Conservation (phyloP, 2,113 vertebrate species). For the Thunnus thynnus region DNA sequence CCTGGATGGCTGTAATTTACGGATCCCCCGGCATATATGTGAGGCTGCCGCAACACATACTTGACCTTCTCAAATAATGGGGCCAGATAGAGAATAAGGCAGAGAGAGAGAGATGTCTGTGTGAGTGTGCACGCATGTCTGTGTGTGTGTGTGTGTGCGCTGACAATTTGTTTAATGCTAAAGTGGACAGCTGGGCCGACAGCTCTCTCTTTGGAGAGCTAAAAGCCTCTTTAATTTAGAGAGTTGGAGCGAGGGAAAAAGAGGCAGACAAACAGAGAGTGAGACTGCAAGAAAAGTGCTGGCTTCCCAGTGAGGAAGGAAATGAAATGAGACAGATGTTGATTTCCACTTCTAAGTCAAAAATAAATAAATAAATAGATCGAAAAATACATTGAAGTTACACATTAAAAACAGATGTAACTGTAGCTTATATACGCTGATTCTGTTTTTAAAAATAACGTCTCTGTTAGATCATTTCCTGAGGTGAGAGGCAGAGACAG, state of each 20-base stretch:
- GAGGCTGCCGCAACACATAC: conserved; percentile 65
- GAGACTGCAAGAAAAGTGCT: conserved; percentile 28
- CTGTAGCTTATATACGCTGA: background rate
- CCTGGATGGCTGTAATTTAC: conserved; percentile 74
- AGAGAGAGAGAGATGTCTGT: conserved; percentile 28
- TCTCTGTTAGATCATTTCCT: background rate
- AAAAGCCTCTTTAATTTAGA: conserved; percentile 79
- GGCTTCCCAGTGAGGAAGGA: conserved; percentile 28
- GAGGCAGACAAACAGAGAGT: conserved; percentile 42
- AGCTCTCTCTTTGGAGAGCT: conserved; percentile 74
- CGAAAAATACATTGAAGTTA: conserved; percentile 2
- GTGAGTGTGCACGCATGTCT: conserved; percentile 8
- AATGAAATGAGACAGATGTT: conserved; percentile 60
- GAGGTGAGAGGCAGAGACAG: background rate
- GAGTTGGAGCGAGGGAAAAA: conserved; percentile 49
- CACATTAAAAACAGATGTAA: conserved; percentile 34
- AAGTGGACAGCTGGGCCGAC: conserved; percentile 79
- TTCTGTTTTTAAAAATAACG: background rate
- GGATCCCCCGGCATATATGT: conserved; percentile 63
- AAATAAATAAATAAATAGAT: conserved; percentile 16
- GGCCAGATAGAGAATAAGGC: conserved; percentile 38
- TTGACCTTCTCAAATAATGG: conserved; percentile 78
- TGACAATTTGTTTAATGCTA: conserved; percentile 76
- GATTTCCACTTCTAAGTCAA: conserved; percentile 24
- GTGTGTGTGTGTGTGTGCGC: conserved; percentile 28